Base-by-base conservation (phyloP, 2,113 vertebrate genomes). In the Rostratula benghalensis region DNA sequence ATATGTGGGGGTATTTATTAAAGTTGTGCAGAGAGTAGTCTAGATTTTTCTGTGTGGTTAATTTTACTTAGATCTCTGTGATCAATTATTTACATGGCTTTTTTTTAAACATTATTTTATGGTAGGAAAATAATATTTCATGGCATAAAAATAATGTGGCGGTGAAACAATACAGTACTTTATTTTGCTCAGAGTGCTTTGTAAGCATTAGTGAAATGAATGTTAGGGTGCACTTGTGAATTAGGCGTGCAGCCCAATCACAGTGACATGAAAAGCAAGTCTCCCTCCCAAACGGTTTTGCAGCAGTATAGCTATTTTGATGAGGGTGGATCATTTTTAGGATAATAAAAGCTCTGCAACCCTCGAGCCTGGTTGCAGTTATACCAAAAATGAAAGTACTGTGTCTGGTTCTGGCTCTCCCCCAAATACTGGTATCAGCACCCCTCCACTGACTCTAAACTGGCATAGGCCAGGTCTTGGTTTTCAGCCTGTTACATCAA, bases 401-500 rank as follows among this genome's bases (percentile, higher is more conserved):
- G 2, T 65, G 33, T 82, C 65, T 73, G 48, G 64, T 53, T 57
- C 78, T 95, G 87, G 70, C 84, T 83, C 54, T 43, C 24, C 50
- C 79, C 57, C 67, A 90, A 12, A 61, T 41, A 69, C 7, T 87
- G 65, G 13, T 75, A 94, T 87, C 68, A 84, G 65, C 35, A 56
- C 17, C 81, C 43, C 33, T 91, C 23, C 3, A 0, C 56, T 68
- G 73, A 65, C n/a, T 84, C 22, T 80, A 13, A 89, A 60, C 82
- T 51, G 54, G 74, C 57, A 63, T 3, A 54, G 75, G 31, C 39
- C 78, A 90, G 71, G 53, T 59, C 82, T 91, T 88, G 70, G 37
- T 94, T 95, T 96, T 80, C 95, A 87, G 91, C 59, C 71, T 87
- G 10, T 87, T 93, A 61, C 81, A 83, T 80, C 83, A 81, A 22